Evolutionary conservation across 2,888 invertebrate genomes (phyloP), one percentile per base, ranked within the genome.

Genomic region (Plagiodera versicolora): DNA sequence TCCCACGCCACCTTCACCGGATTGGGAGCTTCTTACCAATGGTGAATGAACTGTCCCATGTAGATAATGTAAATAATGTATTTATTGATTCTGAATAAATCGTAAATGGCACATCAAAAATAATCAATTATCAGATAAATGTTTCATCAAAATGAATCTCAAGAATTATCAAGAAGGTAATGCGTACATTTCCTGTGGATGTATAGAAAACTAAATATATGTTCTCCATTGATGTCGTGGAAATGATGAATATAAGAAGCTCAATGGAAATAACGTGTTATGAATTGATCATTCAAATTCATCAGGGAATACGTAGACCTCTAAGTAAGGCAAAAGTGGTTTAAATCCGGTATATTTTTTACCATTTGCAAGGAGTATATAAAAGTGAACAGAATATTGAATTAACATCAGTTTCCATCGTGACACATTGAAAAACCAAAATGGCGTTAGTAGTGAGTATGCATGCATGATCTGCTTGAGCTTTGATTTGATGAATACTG

Each of bases 1-100:
- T 85, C 88, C 61, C 87, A 88, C 76, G 84, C 86, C 64, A 80
- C 84, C 69, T 89, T 88, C 82, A 83, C 82, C 68, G 88, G 87
- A 62, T 82, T 86, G 59, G 85, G 85, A 68, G 83, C 85, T 67
- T 83, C 84, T 68, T 89, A 88, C 80, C 86, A 83, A 70, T 88
- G 85, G 84, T 88, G 85, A 85, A 61, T 64, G 63, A 48, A 50
- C 19, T 18, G 39, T 45, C 48, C 50, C n/a, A 14, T 63, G 59
- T 65, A 51, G 39, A 57, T 54, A 11, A 30, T 56, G 28, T 58
- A 57, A 55, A 52, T 56, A 56, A 39, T 39, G 39, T 39, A 65
- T 63, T 62, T 58, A 50, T 65, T 62, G 45, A 49, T 44, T 30
- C 53, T 44, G 19, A 58, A 58, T 58, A 47, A 55, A 55, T 47